Base-by-base conservation (phyloP, 2,797 vertebrate species). In the Urophycis tenuis region DNA sequence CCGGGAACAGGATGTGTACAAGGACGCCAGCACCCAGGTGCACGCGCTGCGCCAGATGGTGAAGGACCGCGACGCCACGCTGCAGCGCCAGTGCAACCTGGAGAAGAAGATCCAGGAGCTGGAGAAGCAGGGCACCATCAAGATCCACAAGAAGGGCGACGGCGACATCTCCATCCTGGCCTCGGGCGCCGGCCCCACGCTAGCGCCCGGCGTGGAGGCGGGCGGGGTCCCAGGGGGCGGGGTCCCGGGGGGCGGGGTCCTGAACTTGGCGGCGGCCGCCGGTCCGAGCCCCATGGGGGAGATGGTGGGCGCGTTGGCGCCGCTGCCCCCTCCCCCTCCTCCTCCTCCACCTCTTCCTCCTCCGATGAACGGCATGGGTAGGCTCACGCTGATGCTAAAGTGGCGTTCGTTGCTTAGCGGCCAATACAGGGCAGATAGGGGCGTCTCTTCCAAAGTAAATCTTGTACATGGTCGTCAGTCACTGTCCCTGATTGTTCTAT, bases 31-130 rank as follows among this genome's bases (percentile, higher is more conserved):
- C 88, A 89, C 95, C 29, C 96, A 98, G 88, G 95, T 98, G 0
- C 94, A 95, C 85, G 95, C 96, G 0, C 92, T 98, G 79, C 91
- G 95, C 79, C 92, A 94, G 84, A 91, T 95, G 86, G 89, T 99
- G 86, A 96, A 97, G 83, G 96, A 98, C 91, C 98, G 97, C 82
- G 97, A 99, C 0, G 96, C 96, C 74, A 95, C 96, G 76, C 96
- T 96, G 86, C 95, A 96, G 87, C 92, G 92, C 3, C 94, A 93
- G 81, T 93, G 92, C n/a, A 93, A 94, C 72, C 86, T 95, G 10
- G 95, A 95, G 81, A 94, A 94, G 45, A 93, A 95, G 78, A 93
- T 94, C 72, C 88, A 92, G 0, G 90, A 93, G 72, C 86, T 95
- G 81, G 90, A 96, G 85, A 92, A 92, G 35, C 89, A 93, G 82